Conservation (phyloP, 2,113 vertebrate species). For the cattle (Bos taurus) region ARS-UCD2.0 NC_037332.1:29457001-29457500, state of each 20-base stretch:
- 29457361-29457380: neutral
- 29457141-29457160: neutral
- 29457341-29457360: neutral
- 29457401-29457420: neutral
- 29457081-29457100: neutral
- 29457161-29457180: neutral
- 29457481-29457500: neutral
- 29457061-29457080: neutral
- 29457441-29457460: neutral
- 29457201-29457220: neutral
- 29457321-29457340: neutral
- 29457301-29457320: neutral
- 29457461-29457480: neutral
- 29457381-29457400: neutral
- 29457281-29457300: neutral
- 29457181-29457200: neutral
- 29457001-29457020: neutral
- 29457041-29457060: neutral
- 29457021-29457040: neutral
- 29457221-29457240: neutral
- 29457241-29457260: neutral
- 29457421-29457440: neutral
- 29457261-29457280: neutral
- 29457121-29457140: neutral
- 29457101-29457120: neutral